Evolutionary conservation across 2,888 invertebrate genomes (phyloP), one percentile per base, ranked within the genome.

Genomic region (Anoncus sp.): DNA sequence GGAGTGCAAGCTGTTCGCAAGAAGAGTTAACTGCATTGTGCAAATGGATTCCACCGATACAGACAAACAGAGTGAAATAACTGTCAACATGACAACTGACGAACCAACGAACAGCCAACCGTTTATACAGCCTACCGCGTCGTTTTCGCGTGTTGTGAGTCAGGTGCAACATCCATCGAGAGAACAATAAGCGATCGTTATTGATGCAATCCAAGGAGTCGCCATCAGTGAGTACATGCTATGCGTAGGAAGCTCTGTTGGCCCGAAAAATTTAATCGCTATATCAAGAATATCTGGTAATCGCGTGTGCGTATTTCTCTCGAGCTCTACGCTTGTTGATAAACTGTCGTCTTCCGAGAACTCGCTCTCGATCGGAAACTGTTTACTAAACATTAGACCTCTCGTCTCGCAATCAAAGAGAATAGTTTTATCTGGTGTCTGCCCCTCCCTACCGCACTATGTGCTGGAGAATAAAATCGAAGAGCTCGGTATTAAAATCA

Each of bases 231-330:
- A 65, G 38, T 65, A 65, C n/a, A 51, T 65, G 65, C 35, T 51
- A 16, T 65, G 65, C 51, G 51, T 65, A 38, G 53, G 65, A 49
- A 65, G 9, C 24, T 38, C 53, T 38, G n/a, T 65, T 3, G 65
- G 51, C 18, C 65, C 38, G 24, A 51, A 24, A 51, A 65, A 65
- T 10, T n/a, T 65, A 16, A 18, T 65, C 3, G 51, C 65, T 22
- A 65, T 65, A n/a, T 65, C 65, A n/a, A 65, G 65, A 65, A 65
- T 65, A 18, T 65, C 65, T 31, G 65, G 65, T 6, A 65, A 65
- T 14, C 65, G 51, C 24, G 51, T 65, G 14, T 43, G 49, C 24
- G 40, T 38, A n/a, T 65, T 65, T 24, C 65, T 65, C 22, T 65
- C 63, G 63, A 47, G 12, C 35, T 14, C 47, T 7, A 12, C 63